A percentile compares a stretch with the other conserved stretches of the same genome.
These are phyloP conservation scores for Ormyrus pomaceus DNA, from an alignment of 2,888 invertebrate species.

Conservation along the genomic window DNA sequence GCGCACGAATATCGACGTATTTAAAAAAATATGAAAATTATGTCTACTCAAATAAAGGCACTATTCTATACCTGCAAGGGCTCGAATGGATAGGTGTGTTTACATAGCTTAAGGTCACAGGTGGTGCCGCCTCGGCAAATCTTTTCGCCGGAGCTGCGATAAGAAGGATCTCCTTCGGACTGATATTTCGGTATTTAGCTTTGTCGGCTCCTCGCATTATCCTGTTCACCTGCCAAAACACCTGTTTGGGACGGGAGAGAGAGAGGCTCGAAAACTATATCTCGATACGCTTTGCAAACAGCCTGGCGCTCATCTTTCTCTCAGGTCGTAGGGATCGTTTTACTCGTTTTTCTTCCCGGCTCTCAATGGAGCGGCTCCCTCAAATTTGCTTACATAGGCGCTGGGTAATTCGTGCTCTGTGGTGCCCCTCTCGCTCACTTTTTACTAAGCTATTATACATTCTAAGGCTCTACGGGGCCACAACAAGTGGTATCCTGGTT, in stretches of 20 bases:
- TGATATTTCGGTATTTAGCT: slow-evolving; percentile 25
- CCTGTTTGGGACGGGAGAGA: slow-evolving; percentile 26
- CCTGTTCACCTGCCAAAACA: slow-evolving; percentile 42
- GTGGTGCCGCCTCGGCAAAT: not conserved
- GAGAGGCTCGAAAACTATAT: slow-evolving; percentile 17
- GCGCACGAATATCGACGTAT: too few relatives aligned
- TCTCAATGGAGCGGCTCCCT: slow-evolving; percentile 12
- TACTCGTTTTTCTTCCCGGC: slow-evolving; percentile 12
- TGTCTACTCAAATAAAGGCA: too few relatives aligned
- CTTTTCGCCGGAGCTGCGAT: not conserved
- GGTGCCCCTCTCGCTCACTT: not conserved
- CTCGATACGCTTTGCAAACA: slow-evolving; percentile 44
- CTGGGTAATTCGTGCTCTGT: not conserved
- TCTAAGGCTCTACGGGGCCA: slow-evolving; percentile 30
- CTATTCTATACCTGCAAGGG: too few relatives aligned
- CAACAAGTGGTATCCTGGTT: slow-evolving; percentile 5
- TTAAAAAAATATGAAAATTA: too few relatives aligned
- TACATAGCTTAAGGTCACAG: not conserved
- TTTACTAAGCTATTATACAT: not conserved
- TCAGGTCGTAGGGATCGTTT: slow-evolving; percentile 40
- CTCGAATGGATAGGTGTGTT: too few relatives aligned
- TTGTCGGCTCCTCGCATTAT: slow-evolving; percentile 21
- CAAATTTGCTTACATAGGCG: slow-evolving; percentile 49
- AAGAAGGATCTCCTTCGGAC: not conserved
- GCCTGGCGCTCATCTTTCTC: slow-evolving; percentile 11